phyloP scores from a whole-genome alignment of 2,888 invertebrate species.

The Liopterus haemorrhoidalis region DNA sequence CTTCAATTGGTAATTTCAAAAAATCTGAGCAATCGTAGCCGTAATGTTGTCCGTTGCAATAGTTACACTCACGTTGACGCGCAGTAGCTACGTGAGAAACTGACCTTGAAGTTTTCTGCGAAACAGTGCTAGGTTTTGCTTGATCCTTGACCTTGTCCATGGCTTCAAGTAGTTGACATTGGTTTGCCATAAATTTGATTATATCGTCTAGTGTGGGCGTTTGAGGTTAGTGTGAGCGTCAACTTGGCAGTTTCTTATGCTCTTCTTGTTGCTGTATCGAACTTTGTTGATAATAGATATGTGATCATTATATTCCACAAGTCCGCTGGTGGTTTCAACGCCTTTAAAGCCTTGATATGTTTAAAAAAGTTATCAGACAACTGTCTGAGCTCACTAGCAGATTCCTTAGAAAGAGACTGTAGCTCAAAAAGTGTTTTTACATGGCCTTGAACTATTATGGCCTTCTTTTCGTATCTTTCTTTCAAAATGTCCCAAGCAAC shows the following conservation, averaged over 20 bases:
- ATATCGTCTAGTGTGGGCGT: neutral
- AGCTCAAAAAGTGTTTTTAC: constrained; percentile 24
- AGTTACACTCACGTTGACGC: too few relatives aligned
- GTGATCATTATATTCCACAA: constrained; percentile 31
- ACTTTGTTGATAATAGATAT: constrained; percentile 28
- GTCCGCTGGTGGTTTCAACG: constrained; percentile 28
- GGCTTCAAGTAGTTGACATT: constrained; percentile 8
- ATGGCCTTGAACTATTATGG: constrained; percentile 23
- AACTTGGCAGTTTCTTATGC: constrained; percentile 30
- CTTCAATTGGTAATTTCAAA: neutral
- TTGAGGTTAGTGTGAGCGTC: neutral
- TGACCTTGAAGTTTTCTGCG: too few relatives aligned
- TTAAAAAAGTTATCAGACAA: constrained; percentile 10
- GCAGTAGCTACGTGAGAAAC: too few relatives aligned
- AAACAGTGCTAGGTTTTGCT: too few relatives aligned
- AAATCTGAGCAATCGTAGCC: constrained; percentile 2
- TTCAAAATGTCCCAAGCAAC: constrained; percentile 26
- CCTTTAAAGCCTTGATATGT: constrained; percentile 12
- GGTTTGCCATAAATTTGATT: neutral
- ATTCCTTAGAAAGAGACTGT: constrained; percentile 1
- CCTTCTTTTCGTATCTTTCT: constrained; percentile 25
- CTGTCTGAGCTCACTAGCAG: constrained; percentile 3
- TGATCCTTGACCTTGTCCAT: too few relatives aligned
- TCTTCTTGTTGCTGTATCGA: constrained; percentile 29
- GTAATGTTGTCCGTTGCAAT: constrained; percentile 8